A percentile compares a stretch with the other conserved stretches of the same genome.
Evolutionary conservation across 2,888 invertebrate species (phyloP).

Genomic region (Perdita meconis): DNA sequence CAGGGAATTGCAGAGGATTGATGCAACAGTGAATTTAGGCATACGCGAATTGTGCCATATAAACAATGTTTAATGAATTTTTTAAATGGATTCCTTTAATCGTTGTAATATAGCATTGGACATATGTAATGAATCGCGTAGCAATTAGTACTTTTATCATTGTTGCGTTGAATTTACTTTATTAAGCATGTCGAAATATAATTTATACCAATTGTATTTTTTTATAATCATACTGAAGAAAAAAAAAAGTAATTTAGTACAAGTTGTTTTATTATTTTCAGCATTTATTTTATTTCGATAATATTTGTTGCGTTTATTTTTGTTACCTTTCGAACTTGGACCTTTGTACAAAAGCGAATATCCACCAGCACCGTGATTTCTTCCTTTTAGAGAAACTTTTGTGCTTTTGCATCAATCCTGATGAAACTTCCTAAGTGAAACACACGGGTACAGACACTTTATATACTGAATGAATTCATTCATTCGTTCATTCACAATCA

Average conservation of each 20-base stretch:
- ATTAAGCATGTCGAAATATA: slow-evolving; percentile 23
- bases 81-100: slow-evolving; percentile 36
- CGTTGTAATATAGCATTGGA: slow-evolving; percentile 48
- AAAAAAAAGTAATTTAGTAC: slow-evolving; percentile 2
- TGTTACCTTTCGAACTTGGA: slow-evolving; percentile 31
- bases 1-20: slow-evolving; percentile 75
- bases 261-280: slow-evolving; percentile 9
- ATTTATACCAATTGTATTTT: slow-evolving; percentile 24
- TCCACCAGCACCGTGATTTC: background rate
- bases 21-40: slow-evolving; percentile 78
- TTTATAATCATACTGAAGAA: slow-evolving; percentile 29
- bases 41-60: slow-evolving; percentile 58
- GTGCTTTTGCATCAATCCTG: slow-evolving; percentile 81
- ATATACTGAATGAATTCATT: slow-evolving; percentile 70
- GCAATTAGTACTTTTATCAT: slow-evolving; percentile 16
- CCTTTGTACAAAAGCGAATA: slow-evolving; percentile 16
- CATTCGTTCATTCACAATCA: slow-evolving; percentile 70
- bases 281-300: slow-evolving; percentile 39
- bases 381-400: slow-evolving; percentile 32
- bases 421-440: slow-evolving; percentile 72
- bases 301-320: background rate
- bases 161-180: slow-evolving; percentile 28
- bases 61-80: slow-evolving; percentile 50
- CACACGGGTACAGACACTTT: slow-evolving; percentile 64
- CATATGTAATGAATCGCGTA: slow-evolving; percentile 55